Evolutionary conservation across 2,113 vertebrate species (phyloP).

Genomic region (Psittacula cyanocephala): DNA sequence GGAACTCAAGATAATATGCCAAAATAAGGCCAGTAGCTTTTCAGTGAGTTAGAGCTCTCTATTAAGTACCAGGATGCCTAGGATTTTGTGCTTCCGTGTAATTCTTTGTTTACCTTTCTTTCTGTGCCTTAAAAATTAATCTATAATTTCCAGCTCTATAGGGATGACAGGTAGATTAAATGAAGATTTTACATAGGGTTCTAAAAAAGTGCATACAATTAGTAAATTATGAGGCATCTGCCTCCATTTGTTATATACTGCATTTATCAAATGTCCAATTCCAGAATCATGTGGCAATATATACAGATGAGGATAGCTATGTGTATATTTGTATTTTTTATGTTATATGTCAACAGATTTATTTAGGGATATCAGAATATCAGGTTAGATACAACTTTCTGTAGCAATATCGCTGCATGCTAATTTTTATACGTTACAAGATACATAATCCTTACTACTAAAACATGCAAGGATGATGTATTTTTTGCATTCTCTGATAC

Average conservation of each 20-base stretch:
- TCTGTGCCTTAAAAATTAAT: not conserved
- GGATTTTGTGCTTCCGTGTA: not conserved
- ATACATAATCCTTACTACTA: not conserved
- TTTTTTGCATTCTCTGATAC: not conserved
- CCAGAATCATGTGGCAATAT: not conserved
- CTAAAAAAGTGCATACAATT: not conserved
- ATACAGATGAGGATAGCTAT: not conserved
- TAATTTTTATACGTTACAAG: not conserved
- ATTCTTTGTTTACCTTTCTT: not conserved
- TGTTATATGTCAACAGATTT: not conserved
- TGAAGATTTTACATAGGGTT: not conserved
- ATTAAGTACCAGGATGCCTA: not conserved
- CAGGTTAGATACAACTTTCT: not conserved
- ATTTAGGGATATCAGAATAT: not conserved
- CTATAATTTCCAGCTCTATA: not conserved
- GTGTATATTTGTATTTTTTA: not conserved
- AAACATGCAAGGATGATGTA: not conserved
- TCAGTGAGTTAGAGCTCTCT: not conserved
- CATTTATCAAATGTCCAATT: not conserved
- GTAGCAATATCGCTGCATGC: not conserved
- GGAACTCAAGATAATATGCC: not conserved
- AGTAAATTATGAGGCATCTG: not conserved
- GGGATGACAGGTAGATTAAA: not conserved
- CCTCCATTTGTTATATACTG: not conserved
- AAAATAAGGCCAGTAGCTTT: not conserved